Evolutionary conservation across 2,797 vertebrate species (phyloP), one percentile per base, ranked within the genome.

Genomic region (Dicrostonyx torquatus): DNA sequence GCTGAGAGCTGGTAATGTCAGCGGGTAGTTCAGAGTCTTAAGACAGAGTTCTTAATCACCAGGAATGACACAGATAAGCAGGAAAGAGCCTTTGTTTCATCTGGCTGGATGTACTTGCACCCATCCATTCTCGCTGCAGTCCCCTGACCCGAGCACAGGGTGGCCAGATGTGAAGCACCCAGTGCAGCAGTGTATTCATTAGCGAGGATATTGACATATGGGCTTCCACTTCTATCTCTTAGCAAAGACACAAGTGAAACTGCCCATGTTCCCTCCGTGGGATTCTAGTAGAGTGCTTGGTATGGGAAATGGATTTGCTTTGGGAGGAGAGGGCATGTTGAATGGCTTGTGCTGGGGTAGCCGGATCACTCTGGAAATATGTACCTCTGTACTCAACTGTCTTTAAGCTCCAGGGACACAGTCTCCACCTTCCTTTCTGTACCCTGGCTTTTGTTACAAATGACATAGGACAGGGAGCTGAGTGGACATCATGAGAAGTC

Each of bases 71-170:
- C 53, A 92, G 64, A 88, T 73, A 90, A 34, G n/a, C 73, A 73
- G 89, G 58, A 73, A 31, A 20, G 80, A 64, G 40, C 55, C 72
- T 92, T 90, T 64, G 75, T 87, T 97, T 83, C 66, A 18, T 70
- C 48, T 12, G 48, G 20, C 22, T 66, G 66, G 34, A 29, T 66
- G 58, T 18, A 40, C 45, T 37, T 60, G 58, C 24, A 55, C 64
- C 62, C 53, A 40, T 43, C 37, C 58, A 29, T 37, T 31, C 55
- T n/a, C 62, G 12, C 43, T 34, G 79, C 45, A 60, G 13, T 48
- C 55, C n/a, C 37, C 53, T 62, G 18, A 76, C 31, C 53, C 0
- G 24, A 88, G n/a, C 40, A 17, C 40, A n/a, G 31, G 72, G 83
- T 87, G 26, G 66, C n/a, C 86, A 64, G 60, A 50, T 37, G 17